phyloP scores from a whole-genome alignment of 1,140 invertebrate genomes.

The Drosophila elegans region DNA sequence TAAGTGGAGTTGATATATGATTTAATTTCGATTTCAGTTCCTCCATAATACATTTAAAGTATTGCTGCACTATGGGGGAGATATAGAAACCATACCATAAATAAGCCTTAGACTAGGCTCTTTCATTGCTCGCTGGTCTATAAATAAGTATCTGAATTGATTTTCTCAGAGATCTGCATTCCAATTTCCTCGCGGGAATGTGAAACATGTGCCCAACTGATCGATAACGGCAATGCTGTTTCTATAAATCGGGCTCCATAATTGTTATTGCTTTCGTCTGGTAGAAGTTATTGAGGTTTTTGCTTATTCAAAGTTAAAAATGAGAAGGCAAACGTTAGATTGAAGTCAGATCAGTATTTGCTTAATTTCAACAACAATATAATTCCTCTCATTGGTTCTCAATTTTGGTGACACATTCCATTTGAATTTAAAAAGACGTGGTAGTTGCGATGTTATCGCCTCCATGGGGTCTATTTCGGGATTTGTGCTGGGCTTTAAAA shows the following conservation, averaged over 20 bases:
- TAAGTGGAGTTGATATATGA: neutral
- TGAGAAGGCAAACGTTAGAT: neutral
- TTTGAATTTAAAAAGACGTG: slow-evolving; percentile 9
- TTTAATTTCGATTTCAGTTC: slow-evolving; percentile 15
- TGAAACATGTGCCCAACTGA: slow-evolving; percentile 44
- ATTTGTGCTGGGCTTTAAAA: slow-evolving; percentile 44
- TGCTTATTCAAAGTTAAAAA: neutral
- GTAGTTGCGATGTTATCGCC: slow-evolving; percentile 31
- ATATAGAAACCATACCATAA: slow-evolving; percentile 22
- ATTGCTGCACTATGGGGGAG: slow-evolving; percentile 15
- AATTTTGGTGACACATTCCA: slow-evolving; percentile 25
- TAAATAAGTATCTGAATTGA: slow-evolving; percentile 29
- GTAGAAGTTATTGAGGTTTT: slow-evolving; percentile 2
- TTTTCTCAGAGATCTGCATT: slow-evolving; percentile 11
- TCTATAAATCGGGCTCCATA: slow-evolving; percentile 27
- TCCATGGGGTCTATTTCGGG: slow-evolving; percentile 36
- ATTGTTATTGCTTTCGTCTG: slow-evolving; percentile 38
- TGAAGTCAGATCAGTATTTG: slow-evolving; percentile 20
- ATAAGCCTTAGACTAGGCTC: slow-evolving; percentile 36
- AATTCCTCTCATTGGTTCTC: slow-evolving; percentile 24
- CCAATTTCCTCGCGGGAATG: slow-evolving; percentile 24
- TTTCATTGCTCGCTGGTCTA: slow-evolving; percentile 21
- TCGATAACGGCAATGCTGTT: slow-evolving; percentile 28
- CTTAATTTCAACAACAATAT: slow-evolving; percentile 14
- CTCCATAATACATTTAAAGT: slow-evolving; percentile 23